A percentile compares a stretch with the other conserved stretches of the same genome.
Conservation (phyloP, 2,113 vertebrate genomes). For the Cyphotilapia sp. region DNA sequence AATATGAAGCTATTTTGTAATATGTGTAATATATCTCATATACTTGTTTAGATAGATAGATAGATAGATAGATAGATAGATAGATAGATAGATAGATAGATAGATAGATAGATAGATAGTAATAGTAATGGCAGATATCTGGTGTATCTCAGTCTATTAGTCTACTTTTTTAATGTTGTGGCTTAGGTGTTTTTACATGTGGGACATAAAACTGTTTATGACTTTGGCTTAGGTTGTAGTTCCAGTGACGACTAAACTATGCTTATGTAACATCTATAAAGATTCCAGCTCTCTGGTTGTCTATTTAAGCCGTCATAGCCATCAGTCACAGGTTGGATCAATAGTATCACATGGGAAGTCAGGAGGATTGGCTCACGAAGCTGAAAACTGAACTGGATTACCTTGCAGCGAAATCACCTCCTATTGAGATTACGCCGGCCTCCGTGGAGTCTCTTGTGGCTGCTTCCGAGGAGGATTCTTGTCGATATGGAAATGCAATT, state of each 20-base stretch:
- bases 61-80: too few relatives aligned
- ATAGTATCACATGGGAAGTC: not conserved
- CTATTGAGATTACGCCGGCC: not conserved
- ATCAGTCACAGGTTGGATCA: not conserved
- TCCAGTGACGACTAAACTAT: not conserved
- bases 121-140: not conserved
- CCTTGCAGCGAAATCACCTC: not conserved
- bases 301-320: not conserved
- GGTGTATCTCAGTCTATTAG: not conserved
- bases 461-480: not conserved
- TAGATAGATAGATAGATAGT: not conserved
- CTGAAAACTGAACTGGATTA: not conserved
- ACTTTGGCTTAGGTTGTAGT: not conserved
- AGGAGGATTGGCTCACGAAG: not conserved
- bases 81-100: not conserved
- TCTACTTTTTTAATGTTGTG: not conserved
- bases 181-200: not conserved
- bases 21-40: not conserved
- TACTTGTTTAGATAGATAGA: not conserved
- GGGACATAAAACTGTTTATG: not conserved
- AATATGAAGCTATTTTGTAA: not conserved
- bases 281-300: not conserved
- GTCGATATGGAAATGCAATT: slow-evolving; percentile 6
- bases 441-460: not conserved
- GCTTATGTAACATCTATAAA: not conserved